A percentile compares a stretch with the other conserved stretches of the same genome.
phyloP scores from a whole-genome alignment of 2,797 vertebrate species.

The Crocodylus rhombifer region DNA sequence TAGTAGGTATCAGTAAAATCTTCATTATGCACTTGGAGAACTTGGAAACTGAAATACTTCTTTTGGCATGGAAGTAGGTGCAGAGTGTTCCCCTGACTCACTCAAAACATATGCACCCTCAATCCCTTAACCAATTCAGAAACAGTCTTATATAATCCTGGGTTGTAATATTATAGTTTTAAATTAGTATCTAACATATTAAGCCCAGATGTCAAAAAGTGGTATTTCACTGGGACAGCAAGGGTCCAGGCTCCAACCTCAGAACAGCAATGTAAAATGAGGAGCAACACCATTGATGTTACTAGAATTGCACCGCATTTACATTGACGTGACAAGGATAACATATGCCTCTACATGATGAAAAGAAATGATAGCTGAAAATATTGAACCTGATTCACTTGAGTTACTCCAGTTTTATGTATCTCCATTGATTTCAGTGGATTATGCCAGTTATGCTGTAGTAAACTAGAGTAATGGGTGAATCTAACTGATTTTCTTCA shows the following conservation, averaged over 20 bases:
- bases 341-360: background rate
- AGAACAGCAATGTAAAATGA: background rate
- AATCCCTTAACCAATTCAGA: background rate
- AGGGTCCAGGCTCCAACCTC: background rate
- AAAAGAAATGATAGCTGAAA: background rate
- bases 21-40: background rate
- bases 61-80: background rate
- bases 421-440: background rate
- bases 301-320: background rate
- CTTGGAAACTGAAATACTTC: background rate
- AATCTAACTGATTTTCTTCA: slow-evolving; percentile 23
- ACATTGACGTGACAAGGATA: background rate
- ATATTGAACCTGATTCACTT: background rate
- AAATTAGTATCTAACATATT: background rate
- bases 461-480: background rate
- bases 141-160: background rate
- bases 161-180: background rate
- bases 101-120: background rate
- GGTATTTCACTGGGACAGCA: background rate
- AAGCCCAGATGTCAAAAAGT: background rate
- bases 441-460: background rate
- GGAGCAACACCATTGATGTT: background rate
- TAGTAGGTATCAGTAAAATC: background rate
- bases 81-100: background rate
- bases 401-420: background rate